Evolutionary conservation across 1,140 invertebrate species (phyloP).

Genomic region (Octopus bimaculoides): DNA sequence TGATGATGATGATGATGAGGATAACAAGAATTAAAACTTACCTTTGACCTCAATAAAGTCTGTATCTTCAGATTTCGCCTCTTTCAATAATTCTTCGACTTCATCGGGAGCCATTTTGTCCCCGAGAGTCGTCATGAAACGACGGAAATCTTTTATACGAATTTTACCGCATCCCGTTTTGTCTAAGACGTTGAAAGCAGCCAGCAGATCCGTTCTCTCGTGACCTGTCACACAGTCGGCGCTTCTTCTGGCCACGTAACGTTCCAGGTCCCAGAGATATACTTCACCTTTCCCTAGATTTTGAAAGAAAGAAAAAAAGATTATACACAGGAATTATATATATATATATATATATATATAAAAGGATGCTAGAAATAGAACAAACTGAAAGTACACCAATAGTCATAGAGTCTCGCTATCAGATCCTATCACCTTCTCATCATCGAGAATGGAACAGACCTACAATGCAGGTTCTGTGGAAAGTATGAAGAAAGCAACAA

Average conservation of each 20-base stretch:
- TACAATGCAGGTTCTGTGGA: too few species aligned
- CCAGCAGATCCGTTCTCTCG: slow-evolving; percentile 40
- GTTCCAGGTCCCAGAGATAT: slow-evolving; percentile 36
- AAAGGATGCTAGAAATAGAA: neutral
- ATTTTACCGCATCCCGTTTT: slow-evolving; percentile 30
- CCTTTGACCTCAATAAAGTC: too few species aligned
- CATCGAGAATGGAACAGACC: too few species aligned
- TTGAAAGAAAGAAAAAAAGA: neutral
- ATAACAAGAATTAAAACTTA: too few species aligned
- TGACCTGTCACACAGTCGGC: slow-evolving; percentile 32
- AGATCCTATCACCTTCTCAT: too few species aligned
- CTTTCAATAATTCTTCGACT: slow-evolving; percentile 97
- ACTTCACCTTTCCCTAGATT: slow-evolving; percentile 35
- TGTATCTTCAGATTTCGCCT: slow-evolving; percentile 69
- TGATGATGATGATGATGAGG: too few species aligned
- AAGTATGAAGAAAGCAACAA: too few species aligned
- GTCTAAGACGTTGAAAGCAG: slow-evolving; percentile 39
- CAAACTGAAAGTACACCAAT: slow-evolving; percentile 4
- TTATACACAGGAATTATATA: neutral
- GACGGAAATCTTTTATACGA: slow-evolving; percentile 79
- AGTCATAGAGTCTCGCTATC: too few species aligned
- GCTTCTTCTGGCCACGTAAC: slow-evolving; percentile 34
- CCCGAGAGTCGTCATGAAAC: slow-evolving; percentile 98
- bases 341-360: neutral
- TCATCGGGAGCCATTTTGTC: slow-evolving; percentile 98